Evolutionary conservation across 37 sponge, comb jelly and placozoan genomes (phyloP).

Genomic region (Geodia barretti): DNA sequence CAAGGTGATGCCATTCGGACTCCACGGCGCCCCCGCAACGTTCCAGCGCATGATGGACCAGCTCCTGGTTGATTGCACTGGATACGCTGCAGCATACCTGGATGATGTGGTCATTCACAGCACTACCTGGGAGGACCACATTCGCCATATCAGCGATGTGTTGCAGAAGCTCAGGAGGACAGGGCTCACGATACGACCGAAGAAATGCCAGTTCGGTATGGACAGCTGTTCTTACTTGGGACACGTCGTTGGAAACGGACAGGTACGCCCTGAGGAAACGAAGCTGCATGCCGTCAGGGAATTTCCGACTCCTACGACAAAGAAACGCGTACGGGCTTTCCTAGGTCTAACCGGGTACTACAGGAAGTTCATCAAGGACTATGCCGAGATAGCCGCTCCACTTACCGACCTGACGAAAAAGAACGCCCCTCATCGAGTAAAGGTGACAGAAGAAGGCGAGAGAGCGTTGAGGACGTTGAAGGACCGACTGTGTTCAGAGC

Average conservation of each 20-base stretch:
- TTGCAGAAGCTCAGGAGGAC: slow-evolving; percentile 22
- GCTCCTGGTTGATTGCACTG: slow-evolving; percentile 6
- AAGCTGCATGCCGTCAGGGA: slow-evolving; percentile 52
- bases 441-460: too few species aligned
- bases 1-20: slow-evolving; percentile 78
- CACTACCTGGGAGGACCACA: slow-evolving; percentile 57
- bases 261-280: slow-evolving; percentile 33
- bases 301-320: slow-evolving; percentile 34
- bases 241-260: slow-evolving; percentile 48
- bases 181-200: slow-evolving; percentile 47
- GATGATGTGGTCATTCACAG: slow-evolving; percentile 71
- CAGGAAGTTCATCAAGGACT: slow-evolving; percentile 56
- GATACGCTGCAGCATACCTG: slow-evolving; percentile 54
- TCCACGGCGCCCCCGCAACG: slow-evolving; percentile 66
- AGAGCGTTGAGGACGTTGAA: too few species aligned
- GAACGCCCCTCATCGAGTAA: too few species aligned
- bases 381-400: slow-evolving; percentile 27
- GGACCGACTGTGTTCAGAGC: too few species aligned
- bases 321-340: slow-evolving; percentile 63
- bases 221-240: slow-evolving; percentile 48
- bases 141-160: slow-evolving; percentile 35
- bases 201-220: slow-evolving; percentile 69
- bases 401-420: too few species aligned
- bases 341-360: slow-evolving; percentile 73
- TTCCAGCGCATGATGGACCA: slow-evolving; percentile 78